Evolutionary conservation across 2,797 vertebrate species (phyloP).

Genomic region (Syngnathus rostellatus): DNA sequence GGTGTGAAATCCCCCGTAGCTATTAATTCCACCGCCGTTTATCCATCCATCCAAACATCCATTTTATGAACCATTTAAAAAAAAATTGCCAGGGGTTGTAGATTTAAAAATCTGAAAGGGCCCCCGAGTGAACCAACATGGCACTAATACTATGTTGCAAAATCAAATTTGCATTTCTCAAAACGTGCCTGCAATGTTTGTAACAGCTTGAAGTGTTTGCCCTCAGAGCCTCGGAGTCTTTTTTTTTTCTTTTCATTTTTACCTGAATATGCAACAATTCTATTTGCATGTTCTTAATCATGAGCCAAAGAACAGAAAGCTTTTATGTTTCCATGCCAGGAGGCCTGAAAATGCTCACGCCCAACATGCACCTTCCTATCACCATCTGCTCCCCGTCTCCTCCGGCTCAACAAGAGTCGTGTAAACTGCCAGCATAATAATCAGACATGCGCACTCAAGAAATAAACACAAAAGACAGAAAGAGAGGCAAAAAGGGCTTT

Average conservation of each 20-base stretch:
- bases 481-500: background rate
- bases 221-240: too few relatives aligned
- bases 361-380: slow-evolving; percentile 39
- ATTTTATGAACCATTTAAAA: too few relatives aligned
- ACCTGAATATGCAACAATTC: background rate
- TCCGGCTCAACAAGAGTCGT: slow-evolving; percentile 34
- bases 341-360: slow-evolving; percentile 15
- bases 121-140: too few relatives aligned
- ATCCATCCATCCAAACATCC: too few relatives aligned
- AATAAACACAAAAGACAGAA: background rate
- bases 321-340: background rate
- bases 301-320: background rate
- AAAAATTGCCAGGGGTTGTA: too few relatives aligned
- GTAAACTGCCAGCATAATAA: slow-evolving; percentile 18
- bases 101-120: too few relatives aligned
- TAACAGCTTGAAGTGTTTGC: too few relatives aligned
- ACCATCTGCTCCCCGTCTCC: slow-evolving; percentile 53
- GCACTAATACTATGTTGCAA: too few relatives aligned
- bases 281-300: background rate
- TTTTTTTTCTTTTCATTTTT: background rate
- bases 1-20: background rate
- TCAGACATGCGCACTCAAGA: background rate
- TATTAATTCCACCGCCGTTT: background rate
- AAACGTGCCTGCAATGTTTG: too few relatives aligned
- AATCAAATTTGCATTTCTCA: too few relatives aligned